Evolutionary conservation across 2,888 invertebrate species (phyloP).

Genomic region (Heliconius aoede): DNA sequence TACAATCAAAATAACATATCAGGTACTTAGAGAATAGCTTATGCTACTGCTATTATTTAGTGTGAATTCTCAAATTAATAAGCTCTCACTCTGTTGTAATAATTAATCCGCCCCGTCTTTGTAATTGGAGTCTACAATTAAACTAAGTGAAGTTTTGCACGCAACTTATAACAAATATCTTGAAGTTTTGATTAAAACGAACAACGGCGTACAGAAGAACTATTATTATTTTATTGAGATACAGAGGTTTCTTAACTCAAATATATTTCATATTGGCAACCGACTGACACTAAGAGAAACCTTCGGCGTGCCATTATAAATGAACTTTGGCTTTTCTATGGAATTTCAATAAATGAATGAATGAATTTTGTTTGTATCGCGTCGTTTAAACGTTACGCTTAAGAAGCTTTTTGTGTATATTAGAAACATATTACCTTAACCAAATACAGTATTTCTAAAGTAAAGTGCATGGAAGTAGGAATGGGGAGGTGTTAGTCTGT

Average conservation of each 20-base stretch:
- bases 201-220: neutral
- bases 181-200: neutral
- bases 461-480: neutral
- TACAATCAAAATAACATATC: no score
- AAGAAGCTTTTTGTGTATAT: conserved; percentile 1
- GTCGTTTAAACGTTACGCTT: neutral
- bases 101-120: neutral
- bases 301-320: neutral
- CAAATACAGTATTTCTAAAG: neutral
- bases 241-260: neutral
- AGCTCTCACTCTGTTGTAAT: neutral
- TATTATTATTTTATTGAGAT: conserved; percentile 11
- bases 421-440: neutral
- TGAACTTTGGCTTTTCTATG: conserved; percentile 3
- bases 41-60: neutral
- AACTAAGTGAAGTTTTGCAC: neutral
- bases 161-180: neutral
- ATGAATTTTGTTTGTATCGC: neutral
- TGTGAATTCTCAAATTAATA: neutral
- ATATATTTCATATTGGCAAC: neutral
- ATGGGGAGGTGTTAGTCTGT: no score
- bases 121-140: neutral
- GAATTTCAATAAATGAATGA: conserved; percentile 19
- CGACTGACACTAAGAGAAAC: neutral
- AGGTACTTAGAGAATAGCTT: neutral